Evolutionary conservation across 2,888 invertebrate genomes (phyloP).

Genomic region (Bombyx huttoni): DNA sequence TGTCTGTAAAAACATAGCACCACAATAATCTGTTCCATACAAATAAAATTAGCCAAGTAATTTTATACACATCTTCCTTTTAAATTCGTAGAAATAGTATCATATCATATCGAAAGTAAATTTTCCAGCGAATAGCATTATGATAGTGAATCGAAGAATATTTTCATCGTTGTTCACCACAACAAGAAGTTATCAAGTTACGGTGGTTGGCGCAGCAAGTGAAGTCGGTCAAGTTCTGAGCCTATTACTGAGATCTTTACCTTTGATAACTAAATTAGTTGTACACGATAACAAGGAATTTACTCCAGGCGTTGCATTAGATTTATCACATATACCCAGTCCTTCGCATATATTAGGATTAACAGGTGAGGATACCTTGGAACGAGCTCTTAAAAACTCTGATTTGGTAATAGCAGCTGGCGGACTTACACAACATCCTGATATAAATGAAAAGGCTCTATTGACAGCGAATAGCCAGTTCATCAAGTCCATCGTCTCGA

Average conservation of each 20-base stretch:
- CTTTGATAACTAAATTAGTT: constrained; percentile 69
- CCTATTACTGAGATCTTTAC: constrained; percentile 72
- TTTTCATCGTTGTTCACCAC: constrained; percentile 3
- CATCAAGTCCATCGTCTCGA: constrained; percentile 33
- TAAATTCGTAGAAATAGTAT: background rate
- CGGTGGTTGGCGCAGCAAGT: constrained; percentile 52
- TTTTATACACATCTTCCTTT: background rate
- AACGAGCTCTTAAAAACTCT: constrained; percentile 57
- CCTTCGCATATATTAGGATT: constrained; percentile 34
- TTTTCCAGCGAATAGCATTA: background rate
- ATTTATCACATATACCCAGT: constrained; percentile 59
- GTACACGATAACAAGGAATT: constrained; percentile 63
- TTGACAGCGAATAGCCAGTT: constrained; percentile 62
- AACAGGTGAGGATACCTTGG: constrained; percentile 31
- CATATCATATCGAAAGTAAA: too few species aligned
- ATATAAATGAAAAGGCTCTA: constrained; percentile 72
- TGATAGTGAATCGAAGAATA: constrained; percentile 13
- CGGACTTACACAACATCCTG: constrained; percentile 73
- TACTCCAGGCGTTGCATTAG: constrained; percentile 49
- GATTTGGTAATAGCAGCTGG: constrained; percentile 79
- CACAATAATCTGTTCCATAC: too few species aligned
- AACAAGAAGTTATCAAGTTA: constrained; percentile 33
- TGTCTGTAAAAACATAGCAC: too few species aligned
- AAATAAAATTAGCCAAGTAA: background rate
- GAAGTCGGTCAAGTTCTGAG: constrained; percentile 69